These are phyloP conservation scores for Centrocercus urophasianus DNA, from an alignment of 2,113 vertebrate species.

Conservation along the genomic window DNA sequence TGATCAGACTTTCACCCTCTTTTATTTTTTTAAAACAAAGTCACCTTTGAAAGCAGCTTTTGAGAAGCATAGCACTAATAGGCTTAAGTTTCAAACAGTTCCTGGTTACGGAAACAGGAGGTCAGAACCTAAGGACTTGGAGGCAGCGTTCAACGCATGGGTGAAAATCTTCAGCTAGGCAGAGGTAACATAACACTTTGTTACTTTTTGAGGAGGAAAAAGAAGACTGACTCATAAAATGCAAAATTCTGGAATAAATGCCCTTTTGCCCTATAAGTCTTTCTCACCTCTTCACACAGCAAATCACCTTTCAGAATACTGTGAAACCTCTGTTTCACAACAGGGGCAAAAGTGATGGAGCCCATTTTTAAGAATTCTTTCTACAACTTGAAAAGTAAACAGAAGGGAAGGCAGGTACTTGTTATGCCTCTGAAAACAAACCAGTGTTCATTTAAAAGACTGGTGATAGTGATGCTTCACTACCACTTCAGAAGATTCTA, in stretches of 20 bases:
- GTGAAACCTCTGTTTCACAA: not conserved
- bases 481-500: not conserved
- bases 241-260: not conserved
- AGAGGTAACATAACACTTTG: not conserved
- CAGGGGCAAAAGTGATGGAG: not conserved
- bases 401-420: not conserved
- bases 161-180: not conserved
- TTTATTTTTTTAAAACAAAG: not conserved
- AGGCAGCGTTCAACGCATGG: not conserved
- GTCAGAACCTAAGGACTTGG: slow-evolving; percentile 21
- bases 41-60: not conserved
- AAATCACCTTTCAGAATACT: not conserved
- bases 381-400: not conserved
- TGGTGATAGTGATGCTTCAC: not conserved
- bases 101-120: not conserved
- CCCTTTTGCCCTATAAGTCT: not conserved
- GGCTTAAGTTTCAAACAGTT: slow-evolving; percentile 12
- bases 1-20: not conserved
- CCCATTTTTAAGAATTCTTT: not conserved
- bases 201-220: not conserved
- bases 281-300: not conserved
- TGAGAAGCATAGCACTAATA: not conserved
- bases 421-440: slow-evolving; percentile 21
- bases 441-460: not conserved
- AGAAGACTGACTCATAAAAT: not conserved